Conservation (phyloP, 1,140 invertebrate species). For the Bombus sibiricus region DNA sequence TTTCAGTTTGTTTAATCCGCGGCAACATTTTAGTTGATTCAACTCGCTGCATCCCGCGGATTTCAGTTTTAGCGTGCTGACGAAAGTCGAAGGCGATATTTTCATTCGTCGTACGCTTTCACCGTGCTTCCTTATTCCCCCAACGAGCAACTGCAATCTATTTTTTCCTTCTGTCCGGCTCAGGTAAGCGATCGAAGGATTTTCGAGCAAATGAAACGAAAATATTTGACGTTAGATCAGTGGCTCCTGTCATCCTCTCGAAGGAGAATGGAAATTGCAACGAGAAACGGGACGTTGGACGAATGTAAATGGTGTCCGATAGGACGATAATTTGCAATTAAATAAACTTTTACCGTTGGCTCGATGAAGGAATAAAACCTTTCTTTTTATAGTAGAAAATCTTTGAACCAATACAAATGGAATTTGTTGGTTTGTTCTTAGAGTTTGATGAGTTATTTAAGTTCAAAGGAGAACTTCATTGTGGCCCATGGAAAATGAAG, state of each 20-base stretch:
- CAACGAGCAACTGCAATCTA: not conserved
- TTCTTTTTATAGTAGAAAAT: not conserved
- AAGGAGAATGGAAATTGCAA: not conserved
- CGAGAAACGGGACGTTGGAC: not conserved
- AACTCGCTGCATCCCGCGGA: not conserved
- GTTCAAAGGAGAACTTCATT: too few species aligned
- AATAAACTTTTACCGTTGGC: not conserved
- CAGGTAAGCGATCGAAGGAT: not conserved
- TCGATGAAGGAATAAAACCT: not conserved
- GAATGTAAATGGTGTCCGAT: not conserved
- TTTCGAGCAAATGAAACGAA: conserved; percentile 8
- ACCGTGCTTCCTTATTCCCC: too few species aligned
- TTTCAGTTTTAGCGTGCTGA: not conserved
- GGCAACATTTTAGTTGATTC: not conserved
- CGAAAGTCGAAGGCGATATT: not conserved
- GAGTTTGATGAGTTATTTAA: too few species aligned
- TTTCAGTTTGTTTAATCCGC: conserved; percentile 24
- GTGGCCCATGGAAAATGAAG: too few species aligned
- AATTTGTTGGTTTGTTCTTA: too few species aligned
- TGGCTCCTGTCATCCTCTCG: not conserved
- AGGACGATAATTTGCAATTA: not conserved
- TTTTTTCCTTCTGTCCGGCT: not conserved
- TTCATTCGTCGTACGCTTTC: not conserved
- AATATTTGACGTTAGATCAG: conserved; percentile 4
- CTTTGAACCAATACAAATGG: too few species aligned